Percentiles rank a stretch among this genome's conserved stretches.
Conservation (phyloP, 2,888 invertebrate genomes). For the Macrosiphum euphorbiae region DNA sequence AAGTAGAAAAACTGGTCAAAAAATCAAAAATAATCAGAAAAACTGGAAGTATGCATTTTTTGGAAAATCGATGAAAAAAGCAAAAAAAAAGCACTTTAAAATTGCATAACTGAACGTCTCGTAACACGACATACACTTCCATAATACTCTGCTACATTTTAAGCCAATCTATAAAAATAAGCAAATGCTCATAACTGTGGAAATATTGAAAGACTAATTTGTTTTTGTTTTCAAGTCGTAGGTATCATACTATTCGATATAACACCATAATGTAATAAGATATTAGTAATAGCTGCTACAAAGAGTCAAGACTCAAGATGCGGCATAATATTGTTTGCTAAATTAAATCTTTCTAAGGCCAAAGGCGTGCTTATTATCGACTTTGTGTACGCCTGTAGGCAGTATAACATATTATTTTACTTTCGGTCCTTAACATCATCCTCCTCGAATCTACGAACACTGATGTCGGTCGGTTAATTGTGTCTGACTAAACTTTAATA, state of each 20-base stretch:
- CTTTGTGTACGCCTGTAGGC: background rate
- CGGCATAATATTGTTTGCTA: background rate
- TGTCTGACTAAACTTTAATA: conserved; percentile 15
- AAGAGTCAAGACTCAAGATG: too few species aligned
- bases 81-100: too few species aligned
- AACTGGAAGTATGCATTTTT: too few species aligned
- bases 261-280: background rate
- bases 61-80: too few species aligned
- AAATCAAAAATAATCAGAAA: too few species aligned
- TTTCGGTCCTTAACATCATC: background rate
- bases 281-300: background rate
- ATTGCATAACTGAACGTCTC: too few species aligned
- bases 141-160: too few species aligned
- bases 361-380: too few species aligned
- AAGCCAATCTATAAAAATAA: too few species aligned
- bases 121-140: too few species aligned
- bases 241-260: background rate
- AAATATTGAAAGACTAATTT: background rate
- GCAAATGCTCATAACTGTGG: background rate
- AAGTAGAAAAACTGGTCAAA: too few species aligned
- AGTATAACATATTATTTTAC: background rate
- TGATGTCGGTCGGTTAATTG: background rate
- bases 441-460: background rate
- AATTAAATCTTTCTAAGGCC: background rate
- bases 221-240: background rate